Percentiles rank a stretch among this genome's conserved stretches.
Conservation (phyloP, 92 coral and sea anemone genomes). For the Epizoanthus rinbou region DNA sequence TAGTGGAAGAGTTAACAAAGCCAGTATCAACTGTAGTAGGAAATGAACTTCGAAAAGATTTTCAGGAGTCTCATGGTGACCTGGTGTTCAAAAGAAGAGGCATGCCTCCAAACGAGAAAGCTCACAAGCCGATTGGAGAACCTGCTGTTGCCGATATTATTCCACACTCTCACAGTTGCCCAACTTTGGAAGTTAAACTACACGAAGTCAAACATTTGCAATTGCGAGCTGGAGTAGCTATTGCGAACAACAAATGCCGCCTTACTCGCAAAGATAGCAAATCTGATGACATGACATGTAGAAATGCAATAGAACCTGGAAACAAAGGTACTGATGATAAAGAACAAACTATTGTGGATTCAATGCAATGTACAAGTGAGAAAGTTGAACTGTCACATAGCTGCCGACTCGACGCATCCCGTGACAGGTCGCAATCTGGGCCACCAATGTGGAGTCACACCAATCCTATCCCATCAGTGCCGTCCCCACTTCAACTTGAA, state of each 20-base stretch:
- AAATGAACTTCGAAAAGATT: not conserved
- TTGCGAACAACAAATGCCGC: not conserved
- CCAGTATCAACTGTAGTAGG: not conserved
- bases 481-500: slow-evolving; percentile 14
- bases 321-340: not conserved
- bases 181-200: not conserved
- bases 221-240: not conserved
- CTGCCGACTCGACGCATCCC: not conserved
- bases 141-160: not conserved
- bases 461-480: slow-evolving; percentile 6
- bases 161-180: not conserved
- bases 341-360: not conserved
- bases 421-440: not conserved
- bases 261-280: not conserved
- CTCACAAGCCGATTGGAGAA: not conserved
- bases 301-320: not conserved
- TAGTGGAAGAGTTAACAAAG: not conserved
- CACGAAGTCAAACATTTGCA: not conserved
- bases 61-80: not conserved
- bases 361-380: not conserved
- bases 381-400: not conserved
- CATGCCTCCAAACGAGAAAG: not conserved
- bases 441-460: not conserved
- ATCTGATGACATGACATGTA: not conserved
- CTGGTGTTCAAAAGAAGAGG: not conserved